Evolutionary conservation across 2,888 invertebrate genomes (phyloP), one percentile per base, ranked within the genome.

Genomic region (Cosmia pyralina): DNA sequence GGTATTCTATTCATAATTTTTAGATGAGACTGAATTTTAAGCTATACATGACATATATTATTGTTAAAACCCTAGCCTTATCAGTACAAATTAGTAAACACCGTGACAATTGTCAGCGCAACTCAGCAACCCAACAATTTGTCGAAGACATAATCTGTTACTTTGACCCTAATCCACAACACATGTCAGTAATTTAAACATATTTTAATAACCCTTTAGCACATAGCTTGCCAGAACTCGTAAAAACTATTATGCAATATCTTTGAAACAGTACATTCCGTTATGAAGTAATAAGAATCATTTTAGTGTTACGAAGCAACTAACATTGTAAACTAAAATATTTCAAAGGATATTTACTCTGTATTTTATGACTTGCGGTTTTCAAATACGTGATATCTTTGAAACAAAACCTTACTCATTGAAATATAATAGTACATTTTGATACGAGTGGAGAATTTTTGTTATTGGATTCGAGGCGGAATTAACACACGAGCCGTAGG

Each of bases 221-320:
- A 59, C 34, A 50, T 38, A 38, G 38, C 38, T 68, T 72, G 13
- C 60, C 55, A 72, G 67, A 70, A 68, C 50, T 13, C 57, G 48
- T 83, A 64, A 77, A 83, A 69, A 28, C 22, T 52, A 57, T 66
- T 70, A 68, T 22, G 68, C 41, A 83, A 75, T 22, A 70, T 77
- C 59, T 69, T 70, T 59, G n/a, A 63, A 79, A 75, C 69, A 81
- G 72, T 69, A 58, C 17, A 63, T 62, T 44, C 62, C 44, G 65
- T 75, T 72, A 71, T 65, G 58, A 77, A 59, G 69, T 68, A 77
- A 70, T 75, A 75, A 53, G 65, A 72, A 63, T 63, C 22, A 62
- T 70, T 72, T 76, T 58, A 79, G 57, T 72, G 38, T 65, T 69
- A 65, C 64, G 68, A 60, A 66, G 57, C 62, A 64, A 77, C 58